Evolutionary conservation across 2,797 vertebrate species (phyloP), one percentile per base, ranked within the genome.

Genomic region (Lagodon rhomboides): DNA sequence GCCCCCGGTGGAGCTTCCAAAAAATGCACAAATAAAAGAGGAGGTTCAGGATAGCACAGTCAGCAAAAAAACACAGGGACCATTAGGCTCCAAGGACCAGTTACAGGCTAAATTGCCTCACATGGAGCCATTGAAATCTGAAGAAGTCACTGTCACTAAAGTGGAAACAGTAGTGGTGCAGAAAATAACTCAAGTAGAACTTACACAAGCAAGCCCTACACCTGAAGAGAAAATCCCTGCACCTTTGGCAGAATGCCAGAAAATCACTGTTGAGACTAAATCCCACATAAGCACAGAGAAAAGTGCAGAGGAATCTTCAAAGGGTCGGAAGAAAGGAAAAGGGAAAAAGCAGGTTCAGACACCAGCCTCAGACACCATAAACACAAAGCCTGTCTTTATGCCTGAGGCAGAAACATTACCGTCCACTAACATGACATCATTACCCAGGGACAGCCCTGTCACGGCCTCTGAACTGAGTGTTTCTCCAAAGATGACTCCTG

Each of bases 271-370:
- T 60, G 82, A 85, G 54, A 62, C 61, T 38, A 89, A 91, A 85
- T 75, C 80, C 25, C 7, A 34, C 15, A 12, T 59, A 63, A 86
- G 12, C 54, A 67, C 61, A 67, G 83, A 60, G 9, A 82, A 82
- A 56, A 47, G 82, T 75, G 27, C 69, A 75, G 88, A 91, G 34
- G 92, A 85, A 27, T 43, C 73, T 27, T 71, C 86, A 77, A 95
- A 94, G 71, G 46, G 79, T 25, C 93, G 82, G 68, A 95, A 88
- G 67, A 95, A 90, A 80, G 87, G 85, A 1, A 95, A 90, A 78
- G 91, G 84, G 16, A 94, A 93, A 88, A 94, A 91, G 60, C 90
- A 92, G 63, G 60, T 74, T 41, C 89, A 84, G 25, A 18, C 85
- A 63, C 30, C 23, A 65, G 58, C 60, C 30, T 71, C 61, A 50